Conservation (phyloP, 2,888 invertebrate genomes). For the Meandrusa payeni region DNA sequence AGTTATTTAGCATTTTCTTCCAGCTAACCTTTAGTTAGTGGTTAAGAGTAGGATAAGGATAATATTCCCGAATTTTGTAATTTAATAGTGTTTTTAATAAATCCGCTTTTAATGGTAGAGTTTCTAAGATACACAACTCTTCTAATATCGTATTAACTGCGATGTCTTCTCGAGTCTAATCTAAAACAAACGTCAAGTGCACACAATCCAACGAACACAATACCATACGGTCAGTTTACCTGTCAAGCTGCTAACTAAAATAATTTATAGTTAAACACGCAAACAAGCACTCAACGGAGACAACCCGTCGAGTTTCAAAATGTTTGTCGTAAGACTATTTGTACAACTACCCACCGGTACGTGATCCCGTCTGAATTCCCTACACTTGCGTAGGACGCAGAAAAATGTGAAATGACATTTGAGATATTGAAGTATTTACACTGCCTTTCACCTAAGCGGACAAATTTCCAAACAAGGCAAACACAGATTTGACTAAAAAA, state of each 20-base stretch:
- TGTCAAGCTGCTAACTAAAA: slow-evolving; percentile 19
- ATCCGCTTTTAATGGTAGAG: no score
- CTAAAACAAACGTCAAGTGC: background rate
- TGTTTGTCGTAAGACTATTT: slow-evolving; percentile 54
- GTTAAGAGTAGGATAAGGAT: no score
- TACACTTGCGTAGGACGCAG: slow-evolving; percentile 22
- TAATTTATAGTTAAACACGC: slow-evolving; percentile 35
- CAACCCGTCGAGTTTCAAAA: slow-evolving; percentile 58
- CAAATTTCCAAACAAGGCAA: slow-evolving; percentile 11
- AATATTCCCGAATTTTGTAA: no score
- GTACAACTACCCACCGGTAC: slow-evolving; percentile 35
- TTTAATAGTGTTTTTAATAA: no score
- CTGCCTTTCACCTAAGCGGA: slow-evolving; percentile 21
- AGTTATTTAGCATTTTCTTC: no score
- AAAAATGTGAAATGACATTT: slow-evolving; percentile 25
- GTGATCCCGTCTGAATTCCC: slow-evolving; percentile 29
- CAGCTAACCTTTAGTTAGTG: no score
- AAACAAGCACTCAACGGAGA: slow-evolving; percentile 47
- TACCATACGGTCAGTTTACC: slow-evolving; percentile 3
- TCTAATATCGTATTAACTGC: background rate
- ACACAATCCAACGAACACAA: slow-evolving; percentile 2
- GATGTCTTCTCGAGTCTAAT: background rate
- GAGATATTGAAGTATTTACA: slow-evolving; percentile 27
- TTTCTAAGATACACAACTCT: no score
- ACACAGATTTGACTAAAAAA: no score